A percentile compares a stretch with the other conserved stretches of the same genome.
Conservation (phyloP, 2,888 invertebrate species). For the Amblyteles armatorius region DNA sequence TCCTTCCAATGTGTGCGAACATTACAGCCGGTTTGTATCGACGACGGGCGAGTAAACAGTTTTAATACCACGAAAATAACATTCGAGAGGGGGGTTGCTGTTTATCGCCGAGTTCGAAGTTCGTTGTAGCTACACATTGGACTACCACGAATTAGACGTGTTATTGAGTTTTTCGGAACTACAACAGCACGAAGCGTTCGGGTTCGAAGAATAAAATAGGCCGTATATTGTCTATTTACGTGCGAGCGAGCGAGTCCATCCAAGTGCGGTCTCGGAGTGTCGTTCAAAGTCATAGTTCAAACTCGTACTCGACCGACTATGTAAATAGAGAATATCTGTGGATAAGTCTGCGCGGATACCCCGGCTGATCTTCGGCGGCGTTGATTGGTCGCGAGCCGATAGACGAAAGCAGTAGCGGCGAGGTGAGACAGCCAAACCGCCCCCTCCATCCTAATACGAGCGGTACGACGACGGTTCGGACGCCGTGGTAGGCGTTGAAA, state of each 20-base stretch:
- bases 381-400: constrained; percentile 54
- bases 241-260: not conserved
- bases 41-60: not conserved
- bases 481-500: not conserved
- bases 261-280: not conserved
- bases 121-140: not conserved
- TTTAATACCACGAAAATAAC: not conserved
- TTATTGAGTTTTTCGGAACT: not conserved
- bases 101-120: constrained; percentile 4
- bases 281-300: not conserved
- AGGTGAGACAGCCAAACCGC: constrained; percentile 45
- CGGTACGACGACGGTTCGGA: not conserved
- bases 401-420: constrained; percentile 40
- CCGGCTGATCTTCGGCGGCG: constrained; percentile 33
- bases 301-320: not conserved
- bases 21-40: not conserved
- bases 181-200: not conserved
- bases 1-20: not conserved
- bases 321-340: constrained; percentile 11
- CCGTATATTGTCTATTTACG: not conserved
- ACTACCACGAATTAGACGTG: not conserved
- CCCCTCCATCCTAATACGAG: not conserved
- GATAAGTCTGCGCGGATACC: not conserved
- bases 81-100: not conserved
- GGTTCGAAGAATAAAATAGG: not conserved